These are phyloP conservation scores for Eupithecia abbreviata DNA, from an alignment of 2,888 invertebrate genomes.

Conservation along the genomic window DNA sequence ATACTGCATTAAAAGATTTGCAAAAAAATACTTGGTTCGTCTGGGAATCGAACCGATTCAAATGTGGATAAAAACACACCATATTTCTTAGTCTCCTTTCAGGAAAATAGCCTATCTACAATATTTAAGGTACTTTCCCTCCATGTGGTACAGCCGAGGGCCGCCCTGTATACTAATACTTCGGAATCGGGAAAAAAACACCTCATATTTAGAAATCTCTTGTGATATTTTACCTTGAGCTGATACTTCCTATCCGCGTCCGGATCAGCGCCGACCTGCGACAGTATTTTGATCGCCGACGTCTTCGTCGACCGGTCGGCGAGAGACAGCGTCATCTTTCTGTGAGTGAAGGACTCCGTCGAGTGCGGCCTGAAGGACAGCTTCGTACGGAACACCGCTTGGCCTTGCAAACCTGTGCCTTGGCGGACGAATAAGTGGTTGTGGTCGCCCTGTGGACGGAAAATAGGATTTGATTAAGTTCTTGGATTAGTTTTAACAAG, in stretches of 20 bases:
- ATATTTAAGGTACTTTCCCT: too few relatives aligned
- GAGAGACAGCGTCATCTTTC: constrained; percentile 98
- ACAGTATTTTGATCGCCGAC: constrained; percentile 97
- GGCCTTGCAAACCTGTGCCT: constrained; percentile 98
- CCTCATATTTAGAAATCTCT: too few relatives aligned
- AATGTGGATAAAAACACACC: too few relatives aligned
- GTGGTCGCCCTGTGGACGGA: constrained; percentile 90
- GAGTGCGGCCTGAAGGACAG: constrained; percentile 99
- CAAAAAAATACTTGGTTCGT: too few relatives aligned
- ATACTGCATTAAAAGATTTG: too few relatives aligned
- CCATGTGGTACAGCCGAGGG: too few relatives aligned
- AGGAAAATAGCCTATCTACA: too few relatives aligned
- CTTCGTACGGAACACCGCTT: constrained; percentile 98
- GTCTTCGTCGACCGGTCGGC: constrained; percentile 97
- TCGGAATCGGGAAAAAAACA: too few relatives aligned
- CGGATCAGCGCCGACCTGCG: constrained; percentile 96
- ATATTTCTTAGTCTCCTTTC: too few relatives aligned
- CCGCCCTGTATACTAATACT: too few relatives aligned
- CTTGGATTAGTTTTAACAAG: too few relatives aligned
- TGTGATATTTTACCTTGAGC: constrained; percentile 87
- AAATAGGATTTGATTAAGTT: background rate
- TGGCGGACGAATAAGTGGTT: constrained; percentile 99
- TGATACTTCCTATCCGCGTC: constrained; percentile 95
- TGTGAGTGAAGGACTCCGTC: constrained; percentile 99
- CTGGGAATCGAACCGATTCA: too few relatives aligned